A percentile compares a stretch with the other conserved stretches of the same genome.
Conservation (phyloP, 2,113 vertebrate genomes). For the Rhynchomys soricoides region DNA sequence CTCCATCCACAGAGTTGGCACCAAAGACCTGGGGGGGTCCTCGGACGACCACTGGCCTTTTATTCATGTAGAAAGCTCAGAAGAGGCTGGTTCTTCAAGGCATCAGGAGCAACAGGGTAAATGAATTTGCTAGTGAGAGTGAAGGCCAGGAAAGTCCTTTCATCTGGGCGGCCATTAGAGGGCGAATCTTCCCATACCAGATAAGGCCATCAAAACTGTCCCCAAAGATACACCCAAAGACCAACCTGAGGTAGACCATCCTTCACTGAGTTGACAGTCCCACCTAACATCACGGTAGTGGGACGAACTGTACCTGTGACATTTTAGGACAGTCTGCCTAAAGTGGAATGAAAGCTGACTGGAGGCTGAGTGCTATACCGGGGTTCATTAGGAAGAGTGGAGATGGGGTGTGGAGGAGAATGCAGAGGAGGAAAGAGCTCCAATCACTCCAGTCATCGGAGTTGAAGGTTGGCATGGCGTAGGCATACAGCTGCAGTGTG, state of each 20-base stretch:
- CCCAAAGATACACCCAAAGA: neutral
- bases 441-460: fast-evolving
- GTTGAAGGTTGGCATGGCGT: fast-evolving
- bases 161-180: neutral
- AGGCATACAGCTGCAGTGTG: fast-evolving
- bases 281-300: neutral
- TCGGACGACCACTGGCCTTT: neutral
- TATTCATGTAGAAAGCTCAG: neutral
- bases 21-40: neutral
- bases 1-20: no score
- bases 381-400: neutral
- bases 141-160: neutral
- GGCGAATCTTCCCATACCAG: no score
- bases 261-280: neutral
- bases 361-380: fast-evolving
- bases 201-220: neutral
- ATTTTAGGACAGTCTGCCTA: neutral
- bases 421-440: neutral
- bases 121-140: neutral
- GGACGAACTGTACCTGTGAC: fast-evolving
- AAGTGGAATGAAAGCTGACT: neutral
- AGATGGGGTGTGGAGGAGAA: no score
- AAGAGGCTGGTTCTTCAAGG: neutral
- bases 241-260: neutral
- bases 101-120: no score